Conservation (phyloP, 2,113 vertebrate species). For the Cephalopterus ornatus region DNA sequence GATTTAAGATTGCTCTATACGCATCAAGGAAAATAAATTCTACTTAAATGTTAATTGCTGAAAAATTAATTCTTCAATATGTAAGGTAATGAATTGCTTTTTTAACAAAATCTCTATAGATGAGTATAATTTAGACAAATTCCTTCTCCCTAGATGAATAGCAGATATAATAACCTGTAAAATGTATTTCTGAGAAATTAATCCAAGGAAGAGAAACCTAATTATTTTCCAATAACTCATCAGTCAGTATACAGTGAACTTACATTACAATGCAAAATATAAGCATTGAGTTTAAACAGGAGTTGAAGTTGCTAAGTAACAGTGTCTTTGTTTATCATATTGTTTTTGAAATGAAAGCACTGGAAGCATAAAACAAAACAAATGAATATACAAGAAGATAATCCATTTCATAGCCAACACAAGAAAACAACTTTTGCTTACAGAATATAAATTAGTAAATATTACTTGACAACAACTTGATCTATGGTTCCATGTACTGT, state of each 20-base stretch:
- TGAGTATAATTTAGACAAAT: background rate
- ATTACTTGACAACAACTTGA: background rate
- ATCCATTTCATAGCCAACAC: background rate
- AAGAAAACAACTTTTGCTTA: background rate
- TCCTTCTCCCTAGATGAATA: background rate
- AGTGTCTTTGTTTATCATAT: background rate
- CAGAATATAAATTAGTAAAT: background rate
- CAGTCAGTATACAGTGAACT: background rate
- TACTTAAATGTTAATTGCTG: background rate
- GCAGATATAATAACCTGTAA: background rate
- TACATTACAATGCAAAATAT: background rate
- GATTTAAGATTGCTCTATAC: background rate
- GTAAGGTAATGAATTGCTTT: background rate
- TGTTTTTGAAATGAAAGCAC: background rate
- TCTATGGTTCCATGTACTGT: background rate
- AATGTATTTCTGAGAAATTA: background rate
- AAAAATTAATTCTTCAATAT: background rate
- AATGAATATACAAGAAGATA: background rate
- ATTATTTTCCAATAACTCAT: constrained; percentile 19
- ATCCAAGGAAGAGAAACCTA: background rate
- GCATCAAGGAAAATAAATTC: background rate
- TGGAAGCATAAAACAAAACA: background rate
- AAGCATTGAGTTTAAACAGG: background rate
- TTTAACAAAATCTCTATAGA: background rate
- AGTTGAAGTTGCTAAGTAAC: constrained; percentile 40